phyloP scores from a whole-genome alignment of 2,797 vertebrate species.

The Coregonus ussuriensis region DNA sequence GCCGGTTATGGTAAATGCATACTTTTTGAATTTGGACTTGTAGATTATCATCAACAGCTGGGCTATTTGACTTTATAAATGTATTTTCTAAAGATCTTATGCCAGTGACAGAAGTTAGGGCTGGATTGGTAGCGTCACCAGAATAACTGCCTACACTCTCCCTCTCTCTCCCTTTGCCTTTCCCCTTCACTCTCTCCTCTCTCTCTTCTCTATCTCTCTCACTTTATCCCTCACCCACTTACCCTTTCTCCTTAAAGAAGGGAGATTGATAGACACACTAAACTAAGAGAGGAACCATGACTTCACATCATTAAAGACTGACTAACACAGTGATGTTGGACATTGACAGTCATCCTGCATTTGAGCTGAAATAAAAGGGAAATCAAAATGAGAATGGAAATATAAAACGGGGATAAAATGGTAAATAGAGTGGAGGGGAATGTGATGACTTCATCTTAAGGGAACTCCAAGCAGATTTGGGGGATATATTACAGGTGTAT shows the following conservation, averaged over 20 bases:
- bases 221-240: neutral
- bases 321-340: neutral
- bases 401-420: too few species aligned
- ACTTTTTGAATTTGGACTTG: neutral
- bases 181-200: neutral
- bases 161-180: neutral
- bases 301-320: neutral
- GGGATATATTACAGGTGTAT: conserved; percentile 11
- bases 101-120: too few species aligned
- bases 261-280: neutral
- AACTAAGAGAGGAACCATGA: neutral
- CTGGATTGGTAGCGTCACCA: neutral
- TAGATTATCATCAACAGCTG: neutral
- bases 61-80: neutral
- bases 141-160: neutral
- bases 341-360: neutral
- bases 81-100: too few species aligned
- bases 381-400: neutral
- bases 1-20: neutral
- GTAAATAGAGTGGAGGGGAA: neutral
- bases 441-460: neutral
- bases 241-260: neutral
- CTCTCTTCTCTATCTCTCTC: neutral
- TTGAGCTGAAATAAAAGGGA: neutral
- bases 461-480: neutral